phyloP scores from a whole-genome alignment of 2,797 vertebrate species.

The Propithecus deckenii region DNA sequence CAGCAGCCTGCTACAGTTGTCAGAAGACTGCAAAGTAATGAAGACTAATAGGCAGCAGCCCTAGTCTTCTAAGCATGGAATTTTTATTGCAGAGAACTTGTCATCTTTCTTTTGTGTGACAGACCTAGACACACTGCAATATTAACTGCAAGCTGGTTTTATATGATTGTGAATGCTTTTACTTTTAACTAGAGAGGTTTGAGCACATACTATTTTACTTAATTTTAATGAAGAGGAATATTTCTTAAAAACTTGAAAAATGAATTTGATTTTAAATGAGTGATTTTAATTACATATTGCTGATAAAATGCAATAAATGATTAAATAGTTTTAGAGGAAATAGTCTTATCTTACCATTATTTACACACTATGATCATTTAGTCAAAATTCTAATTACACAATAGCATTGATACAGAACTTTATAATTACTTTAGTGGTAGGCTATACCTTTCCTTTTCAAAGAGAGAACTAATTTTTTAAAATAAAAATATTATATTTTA shows the following conservation, averaged over 20 bases:
- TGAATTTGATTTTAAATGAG: conserved; percentile 66
- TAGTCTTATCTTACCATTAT: conserved; percentile 64
- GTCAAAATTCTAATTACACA: conserved; percentile 58
- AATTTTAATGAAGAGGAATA: conserved; percentile 84
- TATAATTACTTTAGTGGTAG: conserved; percentile 51
- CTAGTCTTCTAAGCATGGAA: conserved; percentile 91
- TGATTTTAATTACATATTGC: conserved; percentile 74
- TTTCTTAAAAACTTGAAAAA: conserved; percentile 73
- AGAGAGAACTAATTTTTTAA: conserved; percentile 57
- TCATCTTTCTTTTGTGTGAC: conserved; percentile 92
- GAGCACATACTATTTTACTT: conserved; percentile 81
- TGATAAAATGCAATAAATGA: conserved; percentile 76
- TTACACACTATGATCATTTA: conserved; percentile 68
- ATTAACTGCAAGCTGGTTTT: conserved; percentile 86
- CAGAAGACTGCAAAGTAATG: conserved; percentile 94
- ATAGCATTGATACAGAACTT: conserved; percentile 57
- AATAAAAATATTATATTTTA: conserved; percentile 68
- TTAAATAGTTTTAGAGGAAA: conserved; percentile 68
- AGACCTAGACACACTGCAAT: conserved; percentile 88
- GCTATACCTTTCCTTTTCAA: conserved; percentile 41
- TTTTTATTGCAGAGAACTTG: conserved; percentile 93
- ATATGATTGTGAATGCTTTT: conserved; percentile 84
- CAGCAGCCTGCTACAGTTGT: conserved; percentile 93
- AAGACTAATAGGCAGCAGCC: conserved; percentile 93
- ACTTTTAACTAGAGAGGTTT: conserved; percentile 85